Base-by-base conservation (phyloP, 2,888 invertebrate genomes). In the Netelia melanura region DNA sequence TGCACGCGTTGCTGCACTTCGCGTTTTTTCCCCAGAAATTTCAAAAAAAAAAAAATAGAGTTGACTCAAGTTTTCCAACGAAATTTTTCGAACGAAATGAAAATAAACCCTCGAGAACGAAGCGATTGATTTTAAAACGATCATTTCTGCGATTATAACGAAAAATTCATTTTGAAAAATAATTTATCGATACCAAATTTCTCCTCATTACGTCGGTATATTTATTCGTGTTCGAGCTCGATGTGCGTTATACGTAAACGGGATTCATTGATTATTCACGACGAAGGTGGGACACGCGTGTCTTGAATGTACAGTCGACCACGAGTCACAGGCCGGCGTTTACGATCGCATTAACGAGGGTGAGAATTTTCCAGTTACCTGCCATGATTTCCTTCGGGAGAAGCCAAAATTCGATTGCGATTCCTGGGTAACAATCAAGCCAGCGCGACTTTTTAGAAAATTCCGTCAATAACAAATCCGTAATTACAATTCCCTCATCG, bases 221-320 rank as follows among this genome's bases (percentile, higher is more conserved):
- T 30, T 64, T 64, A 1, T 64, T 30, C 30, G 6, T 0, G 30
- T 30, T 30, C 5, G 30, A 30, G 30, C 5, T 30, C 30, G 30
- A 30, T 30, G 30, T n/a, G 25, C 25, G 5, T 23, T 64, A 30
- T 14, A 43, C 56, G 14, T 54, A 17, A 71, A 30, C 56, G 54
- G 56, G 17, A 43, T 71, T 71, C 38, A 30, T 11, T 56, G 38
- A 56, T 38, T 56, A 71, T 68, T 68, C 48, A 68, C 68, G 68
- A 44, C 68, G 48, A 56, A 71, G 38, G 30, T 54, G 52, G 21
- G 30, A 30, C 56, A 30, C 11, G 38, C 70, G 71, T 30, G n/a
- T 30, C 56, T 38, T 9, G 71, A 56, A 54, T 71, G 11, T 54
- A 30, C 10, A 48, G 48, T 14, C 48, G 14, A 48, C 48, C 48